Evolutionary conservation across 1,140 invertebrate species (phyloP).

Genomic region (Procambarus clarkii): DNA sequence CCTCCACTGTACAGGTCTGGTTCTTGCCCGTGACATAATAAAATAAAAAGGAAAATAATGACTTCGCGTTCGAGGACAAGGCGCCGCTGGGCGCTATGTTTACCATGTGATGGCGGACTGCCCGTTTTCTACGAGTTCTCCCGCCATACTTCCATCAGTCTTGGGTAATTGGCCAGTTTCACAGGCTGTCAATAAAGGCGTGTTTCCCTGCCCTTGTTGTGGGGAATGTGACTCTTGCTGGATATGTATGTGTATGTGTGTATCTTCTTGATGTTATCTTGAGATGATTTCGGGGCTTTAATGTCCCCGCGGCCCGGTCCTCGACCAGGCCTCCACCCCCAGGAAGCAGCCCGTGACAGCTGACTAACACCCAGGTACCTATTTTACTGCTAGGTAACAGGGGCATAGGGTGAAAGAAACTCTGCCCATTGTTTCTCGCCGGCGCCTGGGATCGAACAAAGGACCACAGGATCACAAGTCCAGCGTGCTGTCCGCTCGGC

Average conservation of each 20-base stretch:
- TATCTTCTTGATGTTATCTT: neutral
- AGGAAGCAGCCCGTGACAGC: too few species aligned
- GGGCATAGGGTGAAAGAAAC: too few species aligned
- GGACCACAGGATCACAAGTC: too few species aligned
- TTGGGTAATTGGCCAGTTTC: conserved; percentile 10
- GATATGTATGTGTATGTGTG: neutral
- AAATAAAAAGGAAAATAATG: neutral
- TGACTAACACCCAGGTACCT: too few species aligned
- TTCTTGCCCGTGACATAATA: neutral
- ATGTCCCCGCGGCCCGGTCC: too few species aligned
- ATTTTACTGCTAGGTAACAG: too few species aligned
- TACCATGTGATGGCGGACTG: neutral
- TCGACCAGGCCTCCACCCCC: too few species aligned
- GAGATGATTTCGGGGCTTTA: too few species aligned
- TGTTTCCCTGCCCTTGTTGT: neutral
- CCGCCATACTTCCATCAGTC: neutral
- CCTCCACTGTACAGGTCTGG: too few species aligned
- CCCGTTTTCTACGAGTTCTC: neutral
- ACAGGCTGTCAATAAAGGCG: neutral
- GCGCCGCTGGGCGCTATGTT: neutral
- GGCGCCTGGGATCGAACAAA: too few species aligned
- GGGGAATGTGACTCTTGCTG: neutral
- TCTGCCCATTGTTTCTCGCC: too few species aligned
- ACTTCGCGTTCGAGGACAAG: neutral
- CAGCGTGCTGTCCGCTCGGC: too few species aligned